Evolutionary conservation across 2,888 invertebrate genomes (phyloP).

Genomic region (Dasypogon diadema): DNA sequence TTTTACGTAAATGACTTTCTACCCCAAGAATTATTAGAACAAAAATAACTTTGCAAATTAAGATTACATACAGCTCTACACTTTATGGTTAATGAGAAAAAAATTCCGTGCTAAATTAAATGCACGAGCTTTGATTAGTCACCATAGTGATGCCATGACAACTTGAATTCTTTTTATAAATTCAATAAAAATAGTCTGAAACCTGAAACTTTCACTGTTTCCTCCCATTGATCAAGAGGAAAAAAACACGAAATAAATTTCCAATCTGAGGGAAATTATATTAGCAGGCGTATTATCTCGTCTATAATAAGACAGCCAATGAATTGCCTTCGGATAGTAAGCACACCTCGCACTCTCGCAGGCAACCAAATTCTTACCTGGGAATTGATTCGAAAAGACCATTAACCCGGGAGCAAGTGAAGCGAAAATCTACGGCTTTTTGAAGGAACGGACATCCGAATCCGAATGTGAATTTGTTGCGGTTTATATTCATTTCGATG

Average conservation of each 20-base stretch:
- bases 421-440: constrained; percentile 10
- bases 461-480: not conserved
- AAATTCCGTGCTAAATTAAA: too few relatives aligned
- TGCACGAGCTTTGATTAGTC: not conserved
- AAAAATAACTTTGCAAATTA: too few relatives aligned
- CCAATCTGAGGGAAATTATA: not conserved
- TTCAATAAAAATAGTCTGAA: not conserved
- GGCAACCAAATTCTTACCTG: constrained; percentile 1
- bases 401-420: constrained; percentile 15
- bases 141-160: not conserved
- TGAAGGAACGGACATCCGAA: not conserved
- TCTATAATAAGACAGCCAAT: not conserved
- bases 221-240: not conserved
- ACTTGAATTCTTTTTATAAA: not conserved
- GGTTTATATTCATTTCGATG: constrained; percentile 4
- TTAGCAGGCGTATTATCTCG: not conserved
- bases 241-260: not conserved
- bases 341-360: too few relatives aligned
- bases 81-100: too few relatives aligned
- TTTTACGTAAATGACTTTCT: too few relatives aligned
- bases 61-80: too few relatives aligned
- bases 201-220: not conserved
- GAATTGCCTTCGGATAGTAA: not conserved
- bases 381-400: not conserved
- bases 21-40: too few relatives aligned